These are phyloP conservation scores for Fulica atra DNA, from an alignment of 2,113 vertebrate genomes.

Conservation along the genomic window DNA sequence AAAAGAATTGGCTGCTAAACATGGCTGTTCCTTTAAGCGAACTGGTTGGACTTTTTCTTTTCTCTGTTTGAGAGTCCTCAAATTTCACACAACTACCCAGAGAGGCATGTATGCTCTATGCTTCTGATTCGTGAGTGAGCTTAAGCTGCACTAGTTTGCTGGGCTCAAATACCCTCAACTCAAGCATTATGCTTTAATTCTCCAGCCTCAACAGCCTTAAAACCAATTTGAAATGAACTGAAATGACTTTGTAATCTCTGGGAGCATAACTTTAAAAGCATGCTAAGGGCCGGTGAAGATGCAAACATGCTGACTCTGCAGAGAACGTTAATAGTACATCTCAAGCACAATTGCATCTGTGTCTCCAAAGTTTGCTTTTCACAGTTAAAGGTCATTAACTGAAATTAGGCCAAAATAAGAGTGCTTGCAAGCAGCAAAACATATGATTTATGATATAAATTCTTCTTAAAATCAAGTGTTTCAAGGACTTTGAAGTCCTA, in stretches of 20 bases:
- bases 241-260: background rate
- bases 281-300: background rate
- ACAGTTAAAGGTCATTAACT: conserved; percentile 27
- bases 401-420: conserved; percentile 15
- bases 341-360: background rate
- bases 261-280: background rate
- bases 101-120: background rate
- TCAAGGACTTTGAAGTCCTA: conserved; percentile 12
- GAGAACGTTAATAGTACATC: background rate
- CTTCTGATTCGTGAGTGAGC: background rate
- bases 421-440: background rate
- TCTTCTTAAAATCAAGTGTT: conserved; percentile 31
- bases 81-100: background rate
- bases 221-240: background rate
- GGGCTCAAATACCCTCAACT: background rate
- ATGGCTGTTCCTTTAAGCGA: background rate
- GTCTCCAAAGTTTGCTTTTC: conserved; percentile 1
- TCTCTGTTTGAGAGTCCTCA: background rate
- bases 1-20: background rate
- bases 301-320: background rate
- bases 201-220: background rate
- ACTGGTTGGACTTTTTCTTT: background rate
- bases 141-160: background rate
- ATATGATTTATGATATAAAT: conserved; percentile 38
- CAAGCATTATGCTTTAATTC: background rate